These are phyloP conservation scores for Callipepla californica DNA, from an alignment of 2,113 vertebrate genomes.

Conservation along the genomic window DNA sequence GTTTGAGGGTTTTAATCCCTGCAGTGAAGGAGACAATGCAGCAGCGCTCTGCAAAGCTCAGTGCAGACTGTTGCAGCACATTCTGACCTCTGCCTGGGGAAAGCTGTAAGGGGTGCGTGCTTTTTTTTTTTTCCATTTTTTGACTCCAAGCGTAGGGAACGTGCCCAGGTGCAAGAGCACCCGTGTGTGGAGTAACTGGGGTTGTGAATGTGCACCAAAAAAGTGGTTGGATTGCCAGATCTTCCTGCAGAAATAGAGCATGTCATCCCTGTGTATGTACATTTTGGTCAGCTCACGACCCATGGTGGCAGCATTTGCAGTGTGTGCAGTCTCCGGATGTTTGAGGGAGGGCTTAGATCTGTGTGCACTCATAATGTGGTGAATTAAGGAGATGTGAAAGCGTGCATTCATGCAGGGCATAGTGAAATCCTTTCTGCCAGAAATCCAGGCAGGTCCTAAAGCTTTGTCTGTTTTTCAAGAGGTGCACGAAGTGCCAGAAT, in stretches of 20 bases:
- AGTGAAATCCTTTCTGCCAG: conserved; percentile 6
- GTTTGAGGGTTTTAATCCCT: conserved; percentile 36
- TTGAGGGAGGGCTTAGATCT: conserved; percentile 47
- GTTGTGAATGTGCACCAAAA: not conserved
- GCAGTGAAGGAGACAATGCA: conserved; percentile 4
- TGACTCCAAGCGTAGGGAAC: not conserved
- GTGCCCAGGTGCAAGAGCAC: not conserved
- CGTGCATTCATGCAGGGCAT: not conserved
- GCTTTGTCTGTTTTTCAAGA: conserved; percentile 26
- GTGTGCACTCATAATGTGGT: conserved; percentile 41
- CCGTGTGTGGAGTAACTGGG: not conserved
- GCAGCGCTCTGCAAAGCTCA: not conserved
- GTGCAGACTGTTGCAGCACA: fast-evolving
- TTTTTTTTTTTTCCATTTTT: not conserved
- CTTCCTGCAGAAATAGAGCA: not conserved
- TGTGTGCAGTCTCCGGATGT: not conserved
- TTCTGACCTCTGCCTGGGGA: not conserved
- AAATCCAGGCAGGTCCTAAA: not conserved
- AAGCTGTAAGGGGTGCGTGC: not conserved
- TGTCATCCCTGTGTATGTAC: not conserved
- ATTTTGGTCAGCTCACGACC: too few species aligned
- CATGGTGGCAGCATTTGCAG: not conserved
- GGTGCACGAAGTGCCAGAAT: not conserved
- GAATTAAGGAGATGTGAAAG: conserved; percentile 32
- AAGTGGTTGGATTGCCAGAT: not conserved